Conservation (phyloP, 2,888 invertebrate genomes). For the Melanotus villosus region DNA sequence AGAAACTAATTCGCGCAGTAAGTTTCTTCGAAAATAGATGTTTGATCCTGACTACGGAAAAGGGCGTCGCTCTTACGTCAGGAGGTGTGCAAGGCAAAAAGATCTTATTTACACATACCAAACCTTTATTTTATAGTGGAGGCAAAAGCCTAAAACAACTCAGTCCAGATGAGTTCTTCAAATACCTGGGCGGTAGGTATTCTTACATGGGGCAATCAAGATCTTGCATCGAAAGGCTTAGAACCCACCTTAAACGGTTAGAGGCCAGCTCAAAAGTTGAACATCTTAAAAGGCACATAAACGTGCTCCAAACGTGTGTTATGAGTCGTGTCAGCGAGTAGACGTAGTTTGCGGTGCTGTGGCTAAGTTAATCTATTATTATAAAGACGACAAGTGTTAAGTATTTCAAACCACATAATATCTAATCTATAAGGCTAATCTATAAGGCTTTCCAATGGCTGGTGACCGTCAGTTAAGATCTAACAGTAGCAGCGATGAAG, state of each 20-base stretch:
- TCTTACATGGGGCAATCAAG: neutral
- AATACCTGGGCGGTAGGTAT: slow-evolving; percentile 7
- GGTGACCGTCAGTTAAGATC: too few species aligned
- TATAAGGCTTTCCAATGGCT: too few species aligned
- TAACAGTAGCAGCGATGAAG: too few species aligned
- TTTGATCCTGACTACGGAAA: slow-evolving; percentile 33
- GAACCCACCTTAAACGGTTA: neutral
- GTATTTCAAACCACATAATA: too few species aligned
- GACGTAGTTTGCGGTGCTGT: too few species aligned
- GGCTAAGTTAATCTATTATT: too few species aligned
- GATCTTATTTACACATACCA: slow-evolving; percentile 31
- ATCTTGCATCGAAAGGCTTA: neutral
- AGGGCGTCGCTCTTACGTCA: slow-evolving; percentile 40
- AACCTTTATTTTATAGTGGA: slow-evolving; percentile 24
- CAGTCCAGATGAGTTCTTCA: too few species aligned
- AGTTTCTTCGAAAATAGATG: slow-evolving; percentile 39
- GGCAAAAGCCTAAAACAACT: slow-evolving; percentile 15
- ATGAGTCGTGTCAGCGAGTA: too few species aligned
- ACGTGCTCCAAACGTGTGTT: too few species aligned
- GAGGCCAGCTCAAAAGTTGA: slow-evolving; percentile 7
- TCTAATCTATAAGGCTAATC: too few species aligned
- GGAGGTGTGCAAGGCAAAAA: slow-evolving; percentile 46
- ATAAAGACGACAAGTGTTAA: too few species aligned
- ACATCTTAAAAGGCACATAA: neutral
- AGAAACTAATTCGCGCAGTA: slow-evolving; percentile 18